Base-by-base conservation (phyloP, 2,888 invertebrate genomes). In the Pomacea canaliculata region DNA sequence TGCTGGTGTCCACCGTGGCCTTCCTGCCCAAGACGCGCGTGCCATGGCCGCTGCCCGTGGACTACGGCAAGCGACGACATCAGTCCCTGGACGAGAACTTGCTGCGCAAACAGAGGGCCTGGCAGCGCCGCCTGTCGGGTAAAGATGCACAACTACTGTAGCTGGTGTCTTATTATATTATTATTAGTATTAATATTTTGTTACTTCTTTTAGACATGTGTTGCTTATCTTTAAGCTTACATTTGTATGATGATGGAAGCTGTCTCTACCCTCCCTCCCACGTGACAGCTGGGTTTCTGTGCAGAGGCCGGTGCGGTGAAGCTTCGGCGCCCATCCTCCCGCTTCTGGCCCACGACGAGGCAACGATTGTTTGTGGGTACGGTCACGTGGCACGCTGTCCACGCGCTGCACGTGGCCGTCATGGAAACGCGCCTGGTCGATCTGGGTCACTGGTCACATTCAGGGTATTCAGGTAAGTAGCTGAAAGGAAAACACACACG, bases 1-100 rank as follows among this genome's bases (percentile, higher is more conserved):
- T 88, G 60, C 78, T 89, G 49, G 86, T 89, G 27, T 87, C 86
- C 12, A 88, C 89, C 16, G 87, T 89, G 27, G 89, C 88, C 70
- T 86, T 88, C 78, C 81, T 88, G 56, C 88, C 88, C 46, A 85
- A 85, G 79, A 84, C 85, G 18, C 77, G 84, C 48, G 83, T 87
- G 19, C 87, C 87, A 13, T 87, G 87, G 87, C 87, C 87, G 10
- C 80, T 87, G 37, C 87, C 87, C 5, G 83, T 80, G 0, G 78
- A 81, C 56, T 86, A 85, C 71, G 85, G 85, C 13, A 83, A 84
- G 68, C 78, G 80, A 7, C 77, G 82, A 48, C 79, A 81, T 77
- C 79, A 80, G 62, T 81, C 81, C 13, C 71, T 82, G 75, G 82
- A 82, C 70, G 82, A 82, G 71, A 72, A 74, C 62, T 67, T 81